Base-by-base conservation (phyloP, 2,797 vertebrate species). In the Furcifer pardalis region DNA sequence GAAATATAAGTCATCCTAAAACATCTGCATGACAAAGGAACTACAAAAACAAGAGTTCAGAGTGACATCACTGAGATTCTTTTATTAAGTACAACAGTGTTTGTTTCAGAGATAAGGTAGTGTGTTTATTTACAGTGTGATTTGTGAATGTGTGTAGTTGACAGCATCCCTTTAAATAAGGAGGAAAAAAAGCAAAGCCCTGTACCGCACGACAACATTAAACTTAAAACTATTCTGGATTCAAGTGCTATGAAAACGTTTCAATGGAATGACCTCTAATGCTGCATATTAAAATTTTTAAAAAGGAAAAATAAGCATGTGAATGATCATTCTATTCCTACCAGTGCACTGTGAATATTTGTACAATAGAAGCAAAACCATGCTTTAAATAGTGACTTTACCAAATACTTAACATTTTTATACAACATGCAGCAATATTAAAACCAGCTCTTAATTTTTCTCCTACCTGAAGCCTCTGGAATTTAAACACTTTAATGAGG, bases 331-430 rank as follows among this genome's bases (percentile, higher is more conserved):
- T 91, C 93, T 95, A 93, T 84, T 42, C 84, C 91, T 94, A 93
- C 88, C 92, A 94, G 96, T 96, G 96, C 94, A 77, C 89, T 82
- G 96, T 96, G 95, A 95, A 91, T 84, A 65, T 94, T 95, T 96
- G 94, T 94, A 96, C 94, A 96, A 94, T 93, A 94, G 88, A 91
- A 94, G 94, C 95, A 94, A 95, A 95, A 93, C 87, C 93, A 91
- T 95, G 95, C 93, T 89, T 95, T 93, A 93, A 95, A 95, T 90
- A 94, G 90, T 91, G 91, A 91, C 76, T 82, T 79, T 69, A 66
- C 79, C 83, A 91, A 91, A 90, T 91, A 94, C 87, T 89, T 89
- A 89, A 86, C 92, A 93, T 92, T 82, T 94, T 95, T 95, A 92
- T 94, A 96, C 92, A 95, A 92, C 96, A 95, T 96, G 96, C 95